phyloP scores from a whole-genome alignment of 2,113 vertebrate genomes.

The Plotosus lineatus region DNA sequence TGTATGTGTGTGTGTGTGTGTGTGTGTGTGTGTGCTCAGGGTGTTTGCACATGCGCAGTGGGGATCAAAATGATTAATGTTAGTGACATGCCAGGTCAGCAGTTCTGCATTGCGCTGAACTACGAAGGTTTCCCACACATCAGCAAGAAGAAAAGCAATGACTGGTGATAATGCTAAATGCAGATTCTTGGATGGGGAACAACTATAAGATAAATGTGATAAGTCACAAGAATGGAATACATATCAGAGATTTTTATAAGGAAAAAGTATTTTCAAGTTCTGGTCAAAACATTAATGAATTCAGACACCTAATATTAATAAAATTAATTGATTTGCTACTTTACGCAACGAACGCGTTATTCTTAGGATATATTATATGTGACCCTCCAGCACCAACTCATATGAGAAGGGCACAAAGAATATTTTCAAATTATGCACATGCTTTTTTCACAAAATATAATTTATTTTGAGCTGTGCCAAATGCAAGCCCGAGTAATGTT shows the following conservation, averaged over 20 bases:
- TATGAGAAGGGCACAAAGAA: no score
- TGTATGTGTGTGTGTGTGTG: conserved; percentile 8
- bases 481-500: no score
- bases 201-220: conserved; percentile 1
- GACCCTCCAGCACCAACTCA: no score
- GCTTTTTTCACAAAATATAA: no score
- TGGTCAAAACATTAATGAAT: no score
- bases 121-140: conserved; percentile 38
- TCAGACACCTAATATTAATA: no score
- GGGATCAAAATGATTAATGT: conserved; percentile 42
- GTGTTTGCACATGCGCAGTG: neutral
- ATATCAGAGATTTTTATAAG: neutral
- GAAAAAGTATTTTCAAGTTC: no score
- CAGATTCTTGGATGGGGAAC: neutral
- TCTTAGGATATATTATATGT: no score
- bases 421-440: no score
- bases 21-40: neutral
- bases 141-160: conserved; percentile 20
- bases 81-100: conserved; percentile 33
- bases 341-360: no score
- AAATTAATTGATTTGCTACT: no score
- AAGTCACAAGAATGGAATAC: neutral
- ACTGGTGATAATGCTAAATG: conserved; percentile 9
- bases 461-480: no score
- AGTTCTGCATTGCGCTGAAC: conserved; percentile 25